Evolutionary conservation across 1,140 invertebrate genomes (phyloP).

Genomic region (Drosophila tristis): DNA sequence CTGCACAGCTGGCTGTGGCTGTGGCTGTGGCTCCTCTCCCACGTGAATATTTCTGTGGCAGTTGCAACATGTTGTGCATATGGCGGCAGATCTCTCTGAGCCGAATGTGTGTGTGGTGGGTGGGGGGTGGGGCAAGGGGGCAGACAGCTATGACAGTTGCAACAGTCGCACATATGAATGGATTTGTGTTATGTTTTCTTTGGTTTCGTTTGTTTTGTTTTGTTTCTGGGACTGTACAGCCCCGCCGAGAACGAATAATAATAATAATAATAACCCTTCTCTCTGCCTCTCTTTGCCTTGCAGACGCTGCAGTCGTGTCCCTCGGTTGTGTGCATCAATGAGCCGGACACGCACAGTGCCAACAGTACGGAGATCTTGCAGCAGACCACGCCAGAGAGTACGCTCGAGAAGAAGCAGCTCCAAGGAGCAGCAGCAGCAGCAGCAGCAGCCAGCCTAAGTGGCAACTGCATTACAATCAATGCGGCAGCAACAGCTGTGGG

Average conservation of each 20-base stretch:
- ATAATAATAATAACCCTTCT: too few species aligned
- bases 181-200: too few species aligned
- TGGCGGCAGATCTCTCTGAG: not conserved
- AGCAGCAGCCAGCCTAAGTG: constrained; percentile 32
- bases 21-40: constrained; percentile 22
- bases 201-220: not conserved
- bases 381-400: constrained; percentile 72
- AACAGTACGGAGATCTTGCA: constrained; percentile 69
- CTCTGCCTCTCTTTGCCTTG: not conserved
- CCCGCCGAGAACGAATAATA: too few species aligned
- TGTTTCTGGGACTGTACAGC: not conserved
- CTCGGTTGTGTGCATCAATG: constrained; percentile 74
- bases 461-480: constrained; percentile 70
- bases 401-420: constrained; percentile 64
- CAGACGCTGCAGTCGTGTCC: constrained; percentile 81
- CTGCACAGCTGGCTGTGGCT: not conserved
- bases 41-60: constrained; percentile 20
- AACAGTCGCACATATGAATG: constrained; percentile 1
- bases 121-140: not conserved
- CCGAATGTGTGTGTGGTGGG: too few species aligned
- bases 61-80: constrained; percentile 20
- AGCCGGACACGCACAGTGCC: constrained; percentile 77
- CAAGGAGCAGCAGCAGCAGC: constrained; percentile 12
- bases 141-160: constrained; percentile 35
- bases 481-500: constrained; percentile 32